Base-by-base conservation (phyloP, 2,797 vertebrate species). In the Hephaestus fuliginosus region DNA sequence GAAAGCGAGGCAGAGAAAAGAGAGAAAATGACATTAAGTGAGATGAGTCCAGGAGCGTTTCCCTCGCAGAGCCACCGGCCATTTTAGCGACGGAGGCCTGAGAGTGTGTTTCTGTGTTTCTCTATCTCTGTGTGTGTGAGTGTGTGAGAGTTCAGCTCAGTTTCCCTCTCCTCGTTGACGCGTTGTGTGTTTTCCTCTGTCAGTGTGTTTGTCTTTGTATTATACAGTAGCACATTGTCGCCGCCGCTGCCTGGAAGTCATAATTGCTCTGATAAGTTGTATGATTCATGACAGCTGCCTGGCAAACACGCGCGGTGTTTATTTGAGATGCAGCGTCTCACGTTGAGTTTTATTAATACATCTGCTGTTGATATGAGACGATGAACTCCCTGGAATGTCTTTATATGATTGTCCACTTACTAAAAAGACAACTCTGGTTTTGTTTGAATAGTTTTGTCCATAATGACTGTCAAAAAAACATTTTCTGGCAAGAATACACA, bases 41-140 rank as follows among this genome's bases (percentile, higher is more conserved):
- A 62, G 44, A 65, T 3, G 48, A 71, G 48, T 61, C 15, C 39
- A 60, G 17, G 25, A 28, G 64, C n/a, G 51, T 58, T 33, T 67
- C 67, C 44, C 25, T 1, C 8, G 8, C 18, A 66, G 60, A 70
- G 39, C 67, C 4, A 28, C 83, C 76, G 36, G 89, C 85, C 89
- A 91, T 94, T 87, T 93, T 92, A 87, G 75, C 70, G 61, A 44
- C 68, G 46, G 33, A 70, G 75, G 73, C 72, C 74, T 76, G 81
- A 44, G 9, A 64, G 70, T 64, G 75, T 57, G 70, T 64, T 4
- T 75, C 17, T 69, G 72, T 83, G 46, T 6, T 5, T 17, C 41
- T 33, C 2, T 64, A 41, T 79, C 71, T 57, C 63, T 80, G 25
- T 36, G 58, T 48, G 62, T 57, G 41, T 53, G 8, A 28, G 72